These are phyloP conservation scores for Phylloscopus trochilus DNA, from an alignment of 2,113 vertebrate genomes.

Conservation along the genomic window DNA sequence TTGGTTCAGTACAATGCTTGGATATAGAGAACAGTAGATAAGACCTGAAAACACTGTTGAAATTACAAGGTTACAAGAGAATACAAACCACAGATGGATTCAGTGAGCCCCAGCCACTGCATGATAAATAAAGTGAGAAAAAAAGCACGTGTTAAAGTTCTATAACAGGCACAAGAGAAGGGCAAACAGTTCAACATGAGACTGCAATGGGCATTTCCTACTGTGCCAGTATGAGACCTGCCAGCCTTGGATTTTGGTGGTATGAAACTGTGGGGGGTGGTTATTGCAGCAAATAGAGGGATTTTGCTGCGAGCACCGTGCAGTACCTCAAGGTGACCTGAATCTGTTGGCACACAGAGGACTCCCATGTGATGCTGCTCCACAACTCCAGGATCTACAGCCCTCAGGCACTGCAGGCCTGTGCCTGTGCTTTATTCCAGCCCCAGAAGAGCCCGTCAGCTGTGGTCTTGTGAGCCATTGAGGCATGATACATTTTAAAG, in stretches of 20 bases:
- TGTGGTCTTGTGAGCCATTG: background rate
- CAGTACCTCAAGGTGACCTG: background rate
- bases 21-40: background rate
- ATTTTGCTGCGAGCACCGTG: background rate
- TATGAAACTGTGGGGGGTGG: background rate
- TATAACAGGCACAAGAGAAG: background rate
- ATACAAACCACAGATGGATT: background rate
- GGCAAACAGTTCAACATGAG: background rate
- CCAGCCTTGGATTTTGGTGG: background rate
- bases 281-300: background rate
- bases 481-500: background rate
- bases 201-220: background rate
- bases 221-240: background rate
- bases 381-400: background rate
- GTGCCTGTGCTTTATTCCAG: background rate
- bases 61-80: background rate
- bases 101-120: background rate
- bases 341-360: background rate
- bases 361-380: background rate
- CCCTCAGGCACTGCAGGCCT: background rate
- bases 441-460: background rate
- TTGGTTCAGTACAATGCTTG: background rate
- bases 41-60: background rate
- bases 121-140: background rate
- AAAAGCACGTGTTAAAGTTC: background rate